These are phyloP conservation scores for Campoplex capitator DNA, from an alignment of 2,888 invertebrate genomes.

Conservation along the genomic window DNA sequence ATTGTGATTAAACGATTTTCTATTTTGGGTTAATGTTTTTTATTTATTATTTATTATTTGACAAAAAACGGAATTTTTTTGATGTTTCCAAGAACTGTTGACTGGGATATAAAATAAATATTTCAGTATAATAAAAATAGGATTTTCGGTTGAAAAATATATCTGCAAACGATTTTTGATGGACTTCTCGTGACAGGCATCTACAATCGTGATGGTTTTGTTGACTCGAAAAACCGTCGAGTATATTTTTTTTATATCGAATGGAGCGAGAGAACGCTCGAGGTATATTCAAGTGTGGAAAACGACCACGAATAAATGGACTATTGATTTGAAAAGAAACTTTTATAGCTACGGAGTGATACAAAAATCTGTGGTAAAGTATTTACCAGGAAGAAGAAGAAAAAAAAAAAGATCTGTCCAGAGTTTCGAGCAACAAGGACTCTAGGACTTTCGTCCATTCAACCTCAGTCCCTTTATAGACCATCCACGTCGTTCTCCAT, in stretches of 20 bases:
- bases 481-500: background rate
- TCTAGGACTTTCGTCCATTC: constrained; percentile 2
- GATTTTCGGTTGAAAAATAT: background rate
- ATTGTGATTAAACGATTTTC: background rate
- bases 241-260: background rate
- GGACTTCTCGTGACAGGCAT: background rate
- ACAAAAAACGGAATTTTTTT: background rate
- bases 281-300: background rate
- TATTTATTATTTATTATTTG: background rate
- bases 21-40: background rate
- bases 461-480: constrained; percentile 7
- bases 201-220: background rate
- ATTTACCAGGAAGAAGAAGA: background rate
- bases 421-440: background rate
- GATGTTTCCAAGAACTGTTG: background rate
- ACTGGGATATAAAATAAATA: background rate
- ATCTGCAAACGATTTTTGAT: background rate
- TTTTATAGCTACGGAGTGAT: constrained; percentile 9
- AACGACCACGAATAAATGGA: background rate
- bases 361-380: constrained; percentile 20
- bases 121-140: background rate
- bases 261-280: constrained; percentile 11
- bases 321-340: constrained; percentile 1
- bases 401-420: background rate
- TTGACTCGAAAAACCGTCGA: background rate